Base-by-base conservation (phyloP, 2,797 vertebrate species). In the Triplophysa yarkandensis region DNA sequence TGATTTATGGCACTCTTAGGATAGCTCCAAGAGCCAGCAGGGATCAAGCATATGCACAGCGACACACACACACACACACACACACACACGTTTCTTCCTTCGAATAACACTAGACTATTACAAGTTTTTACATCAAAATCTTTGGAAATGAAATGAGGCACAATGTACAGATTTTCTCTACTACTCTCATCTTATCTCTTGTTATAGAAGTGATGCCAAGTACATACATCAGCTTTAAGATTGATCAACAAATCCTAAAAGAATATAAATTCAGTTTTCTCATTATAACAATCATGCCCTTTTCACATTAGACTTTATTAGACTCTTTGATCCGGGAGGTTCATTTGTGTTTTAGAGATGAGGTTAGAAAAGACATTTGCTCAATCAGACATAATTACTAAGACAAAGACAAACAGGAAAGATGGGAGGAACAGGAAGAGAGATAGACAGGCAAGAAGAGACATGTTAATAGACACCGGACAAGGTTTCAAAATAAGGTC, bases 1-100 rank as follows among this genome's bases (percentile, higher is more conserved):
- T 65, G 61, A 64, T 73, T 65, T 55, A 55, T 74, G 21, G 27
- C 9, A 39, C n/a, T 43, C 71, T 74, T 55, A 17, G 68, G 68
- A 17, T 61, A 6, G 19, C n/a, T 19, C 19, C 19, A 44, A 64
- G 48, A 65, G 64, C 71, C 71, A 65, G 36, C 36, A 43, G 34
- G 52, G 61, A 74, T 73, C 71, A 55, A 55, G 58, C 58, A 52
- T 71, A 50, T 50, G 68, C 36, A 64, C 46, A 1, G 32, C n/a
- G 25, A 73, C 61, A n/a, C 36, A 6, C 46, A 28, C 6, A 44
- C 17, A 25, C 10, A 43, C 44, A 71, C 57, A 4, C 28, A 62
- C 21, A 72, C 23, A 16, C 41, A 5, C 43, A 13, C 2, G 27
- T 41, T 28, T n/a, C 16, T 10, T 55, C 48, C 43, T 52, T 39